Evolutionary conservation across 2,888 invertebrate genomes (phyloP).

Genomic region (Euphydryas editha): DNA sequence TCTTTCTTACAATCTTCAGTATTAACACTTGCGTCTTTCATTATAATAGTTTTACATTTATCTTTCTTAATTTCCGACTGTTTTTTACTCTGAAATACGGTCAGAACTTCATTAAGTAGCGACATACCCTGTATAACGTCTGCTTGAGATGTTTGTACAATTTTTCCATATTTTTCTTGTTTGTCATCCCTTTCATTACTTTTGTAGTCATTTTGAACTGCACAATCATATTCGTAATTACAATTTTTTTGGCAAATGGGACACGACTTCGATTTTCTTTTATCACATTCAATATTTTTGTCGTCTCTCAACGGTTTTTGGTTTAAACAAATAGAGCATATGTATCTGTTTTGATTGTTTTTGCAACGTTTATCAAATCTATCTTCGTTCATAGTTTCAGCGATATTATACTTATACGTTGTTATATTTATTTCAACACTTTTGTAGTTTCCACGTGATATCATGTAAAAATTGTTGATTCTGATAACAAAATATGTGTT

Average conservation of each 20-base stretch:
- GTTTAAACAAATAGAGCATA: conserved; percentile 68
- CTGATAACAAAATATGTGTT: conserved; percentile 25
- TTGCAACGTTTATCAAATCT: conserved; percentile 38
- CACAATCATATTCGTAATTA: conserved; percentile 34
- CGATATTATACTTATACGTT: conserved; percentile 50
- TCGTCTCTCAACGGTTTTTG: conserved; percentile 43
- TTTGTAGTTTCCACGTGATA: conserved; percentile 52
- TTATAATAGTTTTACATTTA: conserved; percentile 48
- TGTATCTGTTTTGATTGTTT: conserved; percentile 47
- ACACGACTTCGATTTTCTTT: conserved; percentile 50
- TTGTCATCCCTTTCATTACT: conserved; percentile 14
- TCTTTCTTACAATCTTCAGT: conserved; percentile 50
- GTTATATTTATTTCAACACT: conserved; percentile 62
- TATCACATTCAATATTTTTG: conserved; percentile 39
- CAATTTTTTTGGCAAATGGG: conserved; percentile 54
- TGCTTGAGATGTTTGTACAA: conserved; percentile 59
- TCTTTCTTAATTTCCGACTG: conserved; percentile 43
- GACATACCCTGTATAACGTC: conserved; percentile 58
- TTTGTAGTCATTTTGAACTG: conserved; percentile 29
- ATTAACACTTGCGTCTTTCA: conserved; percentile 61
- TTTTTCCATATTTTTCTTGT: conserved; percentile 43
- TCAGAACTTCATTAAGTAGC: conserved; percentile 71
- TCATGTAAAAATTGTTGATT: conserved; percentile 50
- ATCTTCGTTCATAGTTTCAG: conserved; percentile 41
- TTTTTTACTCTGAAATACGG: conserved; percentile 69